These are phyloP conservation scores for Willisornis vidua DNA, from an alignment of 2,113 vertebrate species.

Conservation along the genomic window DNA sequence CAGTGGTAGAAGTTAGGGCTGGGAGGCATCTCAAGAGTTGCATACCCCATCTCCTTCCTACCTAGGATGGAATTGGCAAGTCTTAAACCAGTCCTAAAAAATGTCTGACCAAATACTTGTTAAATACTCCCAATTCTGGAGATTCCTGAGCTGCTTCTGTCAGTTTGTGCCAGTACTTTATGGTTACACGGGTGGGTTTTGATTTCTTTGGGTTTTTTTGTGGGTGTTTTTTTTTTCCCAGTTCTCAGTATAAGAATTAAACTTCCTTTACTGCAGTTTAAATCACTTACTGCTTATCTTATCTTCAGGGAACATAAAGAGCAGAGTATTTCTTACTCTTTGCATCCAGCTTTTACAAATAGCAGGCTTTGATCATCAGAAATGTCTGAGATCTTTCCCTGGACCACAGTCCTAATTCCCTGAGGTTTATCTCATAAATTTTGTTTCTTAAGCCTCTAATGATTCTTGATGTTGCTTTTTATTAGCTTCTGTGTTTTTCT, in stretches of 20 bases:
- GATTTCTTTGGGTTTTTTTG: rapidly evolving
- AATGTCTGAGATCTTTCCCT: not conserved
- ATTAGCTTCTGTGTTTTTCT: not conserved
- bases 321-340: not conserved
- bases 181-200: not conserved
- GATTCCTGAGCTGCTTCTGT: not conserved
- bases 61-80: not conserved
- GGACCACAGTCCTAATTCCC: not conserved
- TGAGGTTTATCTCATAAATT: not conserved
- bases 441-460: not conserved
- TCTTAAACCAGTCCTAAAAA: not conserved
- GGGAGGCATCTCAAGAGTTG: not conserved
- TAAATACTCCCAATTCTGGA: not conserved
- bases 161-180: not conserved
- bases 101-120: not conserved
- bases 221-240: not conserved
- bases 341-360: not conserved
- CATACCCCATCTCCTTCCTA: not conserved
- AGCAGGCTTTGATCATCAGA: not conserved
- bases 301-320: not conserved
- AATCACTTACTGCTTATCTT: not conserved
- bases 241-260: not conserved
- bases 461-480: not conserved
- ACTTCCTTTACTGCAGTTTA: not conserved
- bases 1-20: not conserved